Evolutionary conservation across 2,797 vertebrate species (phyloP), one percentile per base, ranked within the genome.

Genomic region (Pyrocephalus nanus): DNA sequence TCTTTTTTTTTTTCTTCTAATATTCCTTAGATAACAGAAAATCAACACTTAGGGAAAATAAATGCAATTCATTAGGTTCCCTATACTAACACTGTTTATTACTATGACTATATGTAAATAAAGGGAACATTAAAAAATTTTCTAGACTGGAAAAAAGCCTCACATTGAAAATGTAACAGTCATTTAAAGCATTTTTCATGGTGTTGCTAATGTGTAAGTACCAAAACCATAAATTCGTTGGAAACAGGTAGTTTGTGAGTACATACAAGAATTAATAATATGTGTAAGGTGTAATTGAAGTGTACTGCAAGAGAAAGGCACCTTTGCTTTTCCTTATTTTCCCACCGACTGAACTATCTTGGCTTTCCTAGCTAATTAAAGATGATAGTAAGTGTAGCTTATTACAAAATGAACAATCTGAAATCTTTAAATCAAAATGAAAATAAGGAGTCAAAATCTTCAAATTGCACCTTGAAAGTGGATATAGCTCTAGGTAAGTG

Each of bases 191-290:
- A 43, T 22, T 83, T 32, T 47, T 77, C 14, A 26, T 32, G 20
- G 8, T n/a, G 21, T 16, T 83, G 90, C 66, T 88, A 61, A n/a
- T 57, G 29, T 3, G 11, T 30, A 64, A 47, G 9, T 81, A 45
- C 25, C 72, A 65, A 71, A 48, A 0, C 1, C 19, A 27, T 2
- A 1, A 29, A 38, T 42, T 43, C 0, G 0, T 25, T 69, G 11
- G 27, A 48, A 84, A 67, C 4, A 22, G 13, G 8, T 32, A n/a
- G 38, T 61, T 75, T 87, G 14, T 53, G 12, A 62, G 3, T 47
- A 43, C 7, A 15, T 36, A 16, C 10, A 71, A 5, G 12, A 74
- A 38, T 17, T 3, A 58, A 27, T n/a, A 70, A 8, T 2, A 1
- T 25, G 5, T 67, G 6, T 47, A 38, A 91, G 9, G 4, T 66